These are phyloP conservation scores for Rhyacophila evoluta DNA, from an alignment of 2,888 invertebrate species.

Conservation along the genomic window DNA sequence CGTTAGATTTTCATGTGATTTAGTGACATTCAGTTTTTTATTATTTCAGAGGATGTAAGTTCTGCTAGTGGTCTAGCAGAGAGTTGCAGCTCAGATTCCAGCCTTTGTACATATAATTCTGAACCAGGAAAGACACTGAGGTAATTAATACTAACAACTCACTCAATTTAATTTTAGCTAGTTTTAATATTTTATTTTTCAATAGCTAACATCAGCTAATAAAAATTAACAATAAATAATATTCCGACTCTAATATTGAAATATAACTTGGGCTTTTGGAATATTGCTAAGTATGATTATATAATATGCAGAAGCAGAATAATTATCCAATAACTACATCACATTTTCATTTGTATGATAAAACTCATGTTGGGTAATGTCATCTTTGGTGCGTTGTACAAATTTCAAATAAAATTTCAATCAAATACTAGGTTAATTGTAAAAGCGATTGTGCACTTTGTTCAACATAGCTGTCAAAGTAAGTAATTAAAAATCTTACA, in stretches of 20 bases:
- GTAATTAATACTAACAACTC: background rate
- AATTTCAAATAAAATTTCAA: too few relatives aligned
- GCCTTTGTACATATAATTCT: slow-evolving; percentile 42
- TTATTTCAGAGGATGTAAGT: slow-evolving; percentile 51
- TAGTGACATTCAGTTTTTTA: background rate
- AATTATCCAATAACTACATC: too few relatives aligned
- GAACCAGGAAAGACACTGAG: slow-evolving; percentile 45
- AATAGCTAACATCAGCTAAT: background rate
- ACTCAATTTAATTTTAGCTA: background rate
- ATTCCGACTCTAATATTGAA: background rate
- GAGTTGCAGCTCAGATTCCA: slow-evolving; percentile 54
- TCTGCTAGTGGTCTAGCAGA: slow-evolving; percentile 52
- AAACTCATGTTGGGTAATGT: too few relatives aligned
- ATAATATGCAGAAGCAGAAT: background rate
- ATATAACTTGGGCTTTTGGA: slow-evolving; percentile 2
- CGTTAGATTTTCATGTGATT: too few relatives aligned
- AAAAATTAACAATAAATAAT: slow-evolving; percentile 14
- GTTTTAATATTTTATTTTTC: background rate
- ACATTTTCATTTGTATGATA: too few relatives aligned
- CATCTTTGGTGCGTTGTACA: too few relatives aligned
- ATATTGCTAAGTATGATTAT: background rate
- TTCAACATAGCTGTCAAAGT: too few relatives aligned
- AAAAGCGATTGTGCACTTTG: too few relatives aligned
- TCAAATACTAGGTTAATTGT: too few relatives aligned
- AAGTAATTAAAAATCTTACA: too few relatives aligned